Conservation (phyloP, 37 sponge, comb jelly and placozoan genomes). For the Oopsacas minuta region DNA sequence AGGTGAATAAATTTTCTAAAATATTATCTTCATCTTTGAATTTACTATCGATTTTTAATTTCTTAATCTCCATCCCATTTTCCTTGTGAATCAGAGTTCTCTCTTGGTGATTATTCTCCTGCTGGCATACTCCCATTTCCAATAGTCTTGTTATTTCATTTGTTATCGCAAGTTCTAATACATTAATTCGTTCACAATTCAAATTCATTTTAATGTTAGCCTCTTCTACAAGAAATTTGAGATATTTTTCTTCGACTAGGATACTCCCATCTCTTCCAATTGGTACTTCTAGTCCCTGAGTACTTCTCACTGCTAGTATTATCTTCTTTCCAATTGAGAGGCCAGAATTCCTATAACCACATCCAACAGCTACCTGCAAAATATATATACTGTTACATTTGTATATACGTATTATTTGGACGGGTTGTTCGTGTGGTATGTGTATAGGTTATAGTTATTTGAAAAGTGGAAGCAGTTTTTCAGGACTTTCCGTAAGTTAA, state of each 20-base stretch:
- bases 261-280: slow-evolving; percentile 33
- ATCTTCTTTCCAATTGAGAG: slow-evolving; percentile 50
- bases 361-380: slow-evolving; percentile 33
- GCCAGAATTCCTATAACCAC: slow-evolving; percentile 82
- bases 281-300: slow-evolving; percentile 54
- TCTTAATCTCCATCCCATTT: too few relatives aligned
- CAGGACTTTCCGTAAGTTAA: too few relatives aligned
- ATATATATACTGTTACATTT: too few relatives aligned
- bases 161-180: neutral
- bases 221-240: neutral
- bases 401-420: too few relatives aligned
- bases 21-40: neutral
- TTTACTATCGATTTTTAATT: too few relatives aligned
- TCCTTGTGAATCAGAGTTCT: neutral
- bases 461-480: too few relatives aligned
- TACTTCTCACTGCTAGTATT: slow-evolving; percentile 65
- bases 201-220: neutral
- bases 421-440: too few relatives aligned
- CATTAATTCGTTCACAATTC: neutral
- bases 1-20: neutral
- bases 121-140: neutral
- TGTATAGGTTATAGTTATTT: too few relatives aligned
- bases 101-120: neutral
- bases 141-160: neutral
- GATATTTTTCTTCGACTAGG: slow-evolving; percentile 31